Evolutionary conservation across 2,113 vertebrate species (phyloP), one percentile per base, ranked within the genome.

Genomic region (Amblyopsis rosae): DNA sequence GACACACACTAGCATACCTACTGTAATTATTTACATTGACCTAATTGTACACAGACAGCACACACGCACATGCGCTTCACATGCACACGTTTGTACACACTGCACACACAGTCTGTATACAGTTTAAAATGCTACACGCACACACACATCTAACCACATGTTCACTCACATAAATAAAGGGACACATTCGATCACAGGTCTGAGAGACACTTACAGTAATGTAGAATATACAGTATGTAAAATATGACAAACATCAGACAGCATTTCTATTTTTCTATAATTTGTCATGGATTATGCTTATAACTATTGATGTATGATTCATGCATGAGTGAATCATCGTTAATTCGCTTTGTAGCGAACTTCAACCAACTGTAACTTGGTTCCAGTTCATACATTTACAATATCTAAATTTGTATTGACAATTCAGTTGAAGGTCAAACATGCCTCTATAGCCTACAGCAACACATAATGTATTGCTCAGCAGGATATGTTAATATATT

Each of bases 1-100:
- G 45, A 73, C 58, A 73, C 63, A 70, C 56, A 70, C 64, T 63
- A 50, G 45, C 32, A 58, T 53, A 57, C 45, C 11, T 11, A 15
- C 3, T 12, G 49, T 51, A 11, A 51, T 12, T 51, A 51, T 2
- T 9, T 51, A 15, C 9, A 15, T 15, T 51, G 13, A 12, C 13
- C 13, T 48, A 57, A 49, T n/a, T 47, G 47, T 59, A 59, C 15
- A 60, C 32, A 59, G 55, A 59, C 67, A 56, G 35, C 47, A 58
- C 60, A 11, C 9, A 9, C 47, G 58, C 59, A 17, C 5, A 12
- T n/a, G 53, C 7, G 58, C 0, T 2, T 41, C 6, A 57, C 12
- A 53, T 6, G 47, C n/a, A 15, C 4, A 60, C 62, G 33, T 16
- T 12, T 49, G 54, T 3, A 16, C 11, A 66, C 26, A 41, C 12